phyloP scores from a whole-genome alignment of 2,888 invertebrate species.

The Meteorus colon region DNA sequence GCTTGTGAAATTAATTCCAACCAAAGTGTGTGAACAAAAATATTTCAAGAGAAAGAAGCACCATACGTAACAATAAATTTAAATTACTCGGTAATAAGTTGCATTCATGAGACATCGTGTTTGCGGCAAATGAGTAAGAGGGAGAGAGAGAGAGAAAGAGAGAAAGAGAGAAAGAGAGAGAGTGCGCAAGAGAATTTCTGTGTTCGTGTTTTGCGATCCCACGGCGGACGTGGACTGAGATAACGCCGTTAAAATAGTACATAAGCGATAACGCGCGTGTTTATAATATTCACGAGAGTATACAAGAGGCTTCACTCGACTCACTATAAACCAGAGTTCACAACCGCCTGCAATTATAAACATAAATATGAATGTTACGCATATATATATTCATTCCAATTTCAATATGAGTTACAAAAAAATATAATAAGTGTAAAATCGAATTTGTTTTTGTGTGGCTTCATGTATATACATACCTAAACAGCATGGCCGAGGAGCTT shows the following conservation, averaged over 20 bases:
- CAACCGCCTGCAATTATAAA: not conserved
- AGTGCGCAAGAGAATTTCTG: conserved; percentile 18
- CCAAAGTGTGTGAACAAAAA: not conserved
- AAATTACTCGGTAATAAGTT: not conserved
- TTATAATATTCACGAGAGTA: conserved; percentile 62
- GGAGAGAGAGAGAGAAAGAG: not conserved
- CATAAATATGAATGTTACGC: not conserved
- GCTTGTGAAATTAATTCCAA: not conserved
- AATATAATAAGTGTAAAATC: not conserved
- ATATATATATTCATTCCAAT: too few relatives aligned
- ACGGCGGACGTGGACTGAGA: conserved; percentile 66
- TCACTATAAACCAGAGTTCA: not conserved
- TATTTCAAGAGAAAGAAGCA: not conserved
- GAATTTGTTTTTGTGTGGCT: conserved; percentile 43
- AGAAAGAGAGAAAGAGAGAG: too few relatives aligned
- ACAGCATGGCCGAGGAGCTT: conserved; percentile 70
- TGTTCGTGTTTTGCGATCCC: conserved; percentile 57
- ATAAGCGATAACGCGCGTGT: conserved; percentile 63
- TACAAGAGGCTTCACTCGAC: not conserved
- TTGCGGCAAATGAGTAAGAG: not conserved
- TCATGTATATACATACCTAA: conserved; percentile 63
- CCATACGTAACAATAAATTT: not conserved
- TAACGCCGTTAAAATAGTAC: conserved; percentile 68
- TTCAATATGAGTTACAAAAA: too few relatives aligned
- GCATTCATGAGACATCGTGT: not conserved